Conservation (phyloP, 1,140 invertebrate species). For the Drosophila truncata region DNA sequence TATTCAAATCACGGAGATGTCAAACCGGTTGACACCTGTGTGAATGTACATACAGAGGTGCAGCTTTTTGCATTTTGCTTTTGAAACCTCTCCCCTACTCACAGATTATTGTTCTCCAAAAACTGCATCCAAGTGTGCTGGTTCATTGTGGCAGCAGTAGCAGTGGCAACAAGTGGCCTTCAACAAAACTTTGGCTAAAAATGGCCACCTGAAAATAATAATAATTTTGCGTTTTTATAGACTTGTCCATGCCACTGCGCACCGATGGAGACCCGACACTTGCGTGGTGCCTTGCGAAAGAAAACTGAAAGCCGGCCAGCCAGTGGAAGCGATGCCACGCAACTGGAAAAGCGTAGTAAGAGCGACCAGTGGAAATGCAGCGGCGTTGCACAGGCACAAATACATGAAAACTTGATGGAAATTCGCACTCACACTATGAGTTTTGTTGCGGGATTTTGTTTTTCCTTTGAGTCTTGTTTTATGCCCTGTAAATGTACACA, state of each 20-base stretch:
- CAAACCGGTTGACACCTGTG: conserved; percentile 32
- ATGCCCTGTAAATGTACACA: neutral
- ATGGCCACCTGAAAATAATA: conserved; percentile 4
- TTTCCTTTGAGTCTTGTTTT: neutral
- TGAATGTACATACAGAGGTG: neutral
- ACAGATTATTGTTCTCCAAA: conserved; percentile 76
- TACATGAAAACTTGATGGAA: conserved; percentile 29
- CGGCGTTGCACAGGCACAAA: conserved; percentile 45
- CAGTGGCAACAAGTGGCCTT: conserved; percentile 36
- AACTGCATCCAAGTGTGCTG: conserved; percentile 51
- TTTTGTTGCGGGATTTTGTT: neutral
- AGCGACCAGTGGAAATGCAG: conserved; percentile 47
- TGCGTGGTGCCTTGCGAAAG: conserved; percentile 40
- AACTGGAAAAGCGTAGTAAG: conserved; percentile 71
- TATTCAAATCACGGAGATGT: conserved; percentile 31
- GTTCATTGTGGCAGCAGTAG: conserved; percentile 35
- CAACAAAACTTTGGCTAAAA: conserved; percentile 6
- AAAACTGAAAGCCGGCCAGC: conserved; percentile 52
- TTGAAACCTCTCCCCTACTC: conserved; percentile 27
- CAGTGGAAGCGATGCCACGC: conserved; percentile 69
- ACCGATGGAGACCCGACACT: conserved; percentile 4
- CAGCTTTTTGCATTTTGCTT: conserved; percentile 36
- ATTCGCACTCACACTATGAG: conserved; percentile 4
- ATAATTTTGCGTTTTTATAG: conserved; percentile 13
- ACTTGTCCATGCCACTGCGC: conserved; percentile 12